Percentiles rank a stretch among this genome's conserved stretches.
Evolutionary conservation across 2,797 vertebrate genomes (phyloP).

Genomic region (Morelia viridis): DNA sequence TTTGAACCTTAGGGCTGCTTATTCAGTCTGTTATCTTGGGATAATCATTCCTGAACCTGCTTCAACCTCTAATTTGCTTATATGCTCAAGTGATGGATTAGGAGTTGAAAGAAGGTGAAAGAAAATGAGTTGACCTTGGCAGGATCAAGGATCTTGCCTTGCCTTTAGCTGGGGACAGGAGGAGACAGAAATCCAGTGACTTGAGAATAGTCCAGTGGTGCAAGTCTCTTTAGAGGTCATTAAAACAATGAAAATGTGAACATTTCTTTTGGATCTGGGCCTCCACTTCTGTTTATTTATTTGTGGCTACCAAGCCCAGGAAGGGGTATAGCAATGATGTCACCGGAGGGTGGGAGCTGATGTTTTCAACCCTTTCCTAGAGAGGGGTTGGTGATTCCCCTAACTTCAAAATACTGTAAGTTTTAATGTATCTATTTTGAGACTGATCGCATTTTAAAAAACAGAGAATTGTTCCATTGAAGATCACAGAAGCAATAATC

Average conservation of each 20-base stretch:
- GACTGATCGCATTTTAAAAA: not conserved
- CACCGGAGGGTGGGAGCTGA: not conserved
- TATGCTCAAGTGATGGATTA: conserved; percentile 29
- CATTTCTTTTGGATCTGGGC: not conserved
- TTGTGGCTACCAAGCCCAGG: not conserved
- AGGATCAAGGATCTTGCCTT: not conserved
- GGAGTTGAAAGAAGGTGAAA: conserved; percentile 1
- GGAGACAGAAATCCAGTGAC: not conserved
- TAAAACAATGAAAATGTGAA: not conserved
- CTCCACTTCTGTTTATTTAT: not conserved
- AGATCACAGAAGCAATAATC: not conserved
- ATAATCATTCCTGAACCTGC: conserved; percentile 27
- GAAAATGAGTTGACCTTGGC: not conserved
- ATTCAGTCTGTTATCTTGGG: conserved; percentile 21
- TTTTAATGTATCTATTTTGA: not conserved
- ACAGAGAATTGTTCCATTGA: not conserved
- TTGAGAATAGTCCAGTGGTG: not conserved
- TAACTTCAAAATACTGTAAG: not conserved
- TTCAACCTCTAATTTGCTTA: conserved; percentile 29
- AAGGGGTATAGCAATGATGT: not conserved
- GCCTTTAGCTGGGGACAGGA: not conserved
- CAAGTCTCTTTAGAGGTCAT: not conserved
- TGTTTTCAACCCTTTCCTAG: not conserved
- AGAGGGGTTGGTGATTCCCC: not conserved
- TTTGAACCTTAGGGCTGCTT: conserved; percentile 24